Evolutionary conservation across 2,797 vertebrate genomes (phyloP), one percentile per base, ranked within the genome.

Genomic region (Saxicola maurus): DNA sequence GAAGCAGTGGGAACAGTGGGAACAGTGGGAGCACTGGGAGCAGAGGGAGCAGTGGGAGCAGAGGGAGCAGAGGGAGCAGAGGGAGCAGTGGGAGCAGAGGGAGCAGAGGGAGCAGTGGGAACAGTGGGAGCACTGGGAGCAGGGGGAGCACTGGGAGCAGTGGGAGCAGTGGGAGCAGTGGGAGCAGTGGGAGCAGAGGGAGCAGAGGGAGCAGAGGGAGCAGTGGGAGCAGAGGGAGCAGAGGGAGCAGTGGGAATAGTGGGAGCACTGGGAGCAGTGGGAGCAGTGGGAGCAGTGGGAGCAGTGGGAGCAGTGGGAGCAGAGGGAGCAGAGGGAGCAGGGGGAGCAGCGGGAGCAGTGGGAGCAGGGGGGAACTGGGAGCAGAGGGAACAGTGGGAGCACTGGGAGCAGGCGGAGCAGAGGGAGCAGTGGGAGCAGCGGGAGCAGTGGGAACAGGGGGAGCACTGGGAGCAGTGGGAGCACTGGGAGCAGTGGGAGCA

Each of bases 11-110:
- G 3, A 6, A 18, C 33, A 30, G 24, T 1, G 2, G 51, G 35
- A 3, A 10, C 31, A 37, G 43, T 1, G 2, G 59, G 35, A 6
- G 17, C 31, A 37, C n/a, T 1, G 2, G 55, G 35, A 6, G 17
- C 31, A 37, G n/a, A 1, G 2, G 51, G 35, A 3, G 23, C n/a
- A 35, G 30, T 2, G 2, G 57, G 33, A 21, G 5, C 40, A 43
- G 43, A 10, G 10, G 43, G 23, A 46, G 13, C 18, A 33, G 14
- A 9, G 33, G 33, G 33, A 5, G 21, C n/a, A 33, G 23, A 1
- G 2, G 53, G 30, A 6, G 23, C 31, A 35, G n/a, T 1, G 2
- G 57, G 33, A 6, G 23, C n/a, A 35, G 40, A 1, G 2, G 51
- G 35, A 6, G 17, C 31, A 35, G 23, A 1, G 2, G 57, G 33